Evolutionary conservation across 2,797 vertebrate genomes (phyloP).

Genomic region (Pangasius larnaudii): DNA sequence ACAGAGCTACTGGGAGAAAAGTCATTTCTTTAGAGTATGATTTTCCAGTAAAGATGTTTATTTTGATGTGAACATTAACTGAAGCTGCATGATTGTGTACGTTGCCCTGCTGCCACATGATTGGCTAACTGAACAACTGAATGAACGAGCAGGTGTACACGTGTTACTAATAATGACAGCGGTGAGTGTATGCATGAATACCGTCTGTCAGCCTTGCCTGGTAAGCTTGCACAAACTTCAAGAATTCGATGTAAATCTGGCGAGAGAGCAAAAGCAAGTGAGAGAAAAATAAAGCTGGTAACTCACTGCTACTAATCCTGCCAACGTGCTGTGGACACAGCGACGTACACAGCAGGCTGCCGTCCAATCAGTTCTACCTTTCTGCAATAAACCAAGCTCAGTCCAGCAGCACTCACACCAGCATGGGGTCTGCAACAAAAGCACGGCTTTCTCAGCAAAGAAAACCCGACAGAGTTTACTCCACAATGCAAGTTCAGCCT

Average conservation of each 20-base stretch:
- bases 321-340: conserved; percentile 6
- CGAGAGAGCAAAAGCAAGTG: conserved; percentile 8
- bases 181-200: not conserved
- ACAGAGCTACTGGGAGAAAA: not conserved
- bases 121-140: not conserved
- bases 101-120: too few species aligned
- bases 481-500: conserved; percentile 18
- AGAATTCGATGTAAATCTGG: conserved; percentile 1
- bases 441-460: not conserved
- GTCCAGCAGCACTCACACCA: not conserved
- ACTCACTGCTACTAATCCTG: conserved; percentile 14
- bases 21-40: not conserved
- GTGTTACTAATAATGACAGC: not conserved
- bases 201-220: not conserved
- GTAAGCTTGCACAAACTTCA: not conserved
- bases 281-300: not conserved
- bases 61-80: not conserved
- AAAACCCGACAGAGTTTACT: not conserved
- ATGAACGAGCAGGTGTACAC: not conserved
- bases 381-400: not conserved
- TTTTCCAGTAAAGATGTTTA: not conserved
- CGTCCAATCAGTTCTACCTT: conserved; percentile 4
- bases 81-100: not conserved
- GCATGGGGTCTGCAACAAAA: conserved; percentile 13
- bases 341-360: conserved; percentile 15